Conservation (phyloP, 2,113 vertebrate genomes). For the Theristicus caerulescens region DNA sequence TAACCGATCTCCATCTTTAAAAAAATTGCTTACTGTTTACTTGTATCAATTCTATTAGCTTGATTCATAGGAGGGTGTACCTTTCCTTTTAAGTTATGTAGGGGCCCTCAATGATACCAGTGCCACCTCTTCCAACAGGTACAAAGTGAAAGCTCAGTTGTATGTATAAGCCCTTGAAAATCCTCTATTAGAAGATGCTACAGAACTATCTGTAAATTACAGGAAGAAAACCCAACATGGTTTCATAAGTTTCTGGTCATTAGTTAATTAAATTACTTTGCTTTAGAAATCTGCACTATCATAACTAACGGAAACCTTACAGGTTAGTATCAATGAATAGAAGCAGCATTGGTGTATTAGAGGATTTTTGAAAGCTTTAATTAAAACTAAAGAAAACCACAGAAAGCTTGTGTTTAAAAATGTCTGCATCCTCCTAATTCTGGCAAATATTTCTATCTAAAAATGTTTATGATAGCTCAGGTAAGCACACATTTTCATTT, state of each 20-base stretch:
- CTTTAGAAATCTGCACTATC: background rate
- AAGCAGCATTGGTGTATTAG: background rate
- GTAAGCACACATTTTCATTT: background rate
- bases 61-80: background rate
- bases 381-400: background rate
- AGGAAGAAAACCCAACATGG: background rate
- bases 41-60: background rate
- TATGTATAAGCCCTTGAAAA: background rate
- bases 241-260: background rate
- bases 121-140: background rate
- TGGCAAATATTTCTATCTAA: background rate
- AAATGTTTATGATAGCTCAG: background rate
- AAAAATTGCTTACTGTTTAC: background rate
- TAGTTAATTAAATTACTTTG: background rate
- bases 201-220: background rate
- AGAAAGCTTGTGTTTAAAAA: background rate
- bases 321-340: background rate
- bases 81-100: background rate
- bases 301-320: background rate
- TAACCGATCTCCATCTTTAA: background rate
- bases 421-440: background rate
- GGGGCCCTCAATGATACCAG: background rate
- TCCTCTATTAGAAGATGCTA: background rate
- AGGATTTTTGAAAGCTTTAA: background rate
- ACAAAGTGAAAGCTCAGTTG: background rate